phyloP scores from a whole-genome alignment of 2,113 vertebrate genomes.

The Chionomys nivalis region DNA sequence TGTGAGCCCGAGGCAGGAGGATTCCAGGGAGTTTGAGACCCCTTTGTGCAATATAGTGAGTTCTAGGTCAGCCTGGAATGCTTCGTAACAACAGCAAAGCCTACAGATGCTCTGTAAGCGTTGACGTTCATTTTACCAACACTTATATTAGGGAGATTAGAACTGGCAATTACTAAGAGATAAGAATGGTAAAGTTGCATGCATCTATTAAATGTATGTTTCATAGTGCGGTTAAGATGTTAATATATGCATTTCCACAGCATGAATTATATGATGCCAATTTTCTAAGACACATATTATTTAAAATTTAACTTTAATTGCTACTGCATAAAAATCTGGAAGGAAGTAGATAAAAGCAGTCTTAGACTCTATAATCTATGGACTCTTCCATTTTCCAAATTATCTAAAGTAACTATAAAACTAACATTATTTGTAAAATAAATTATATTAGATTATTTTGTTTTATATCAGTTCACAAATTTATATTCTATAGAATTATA shows the following conservation, averaged over 20 bases:
- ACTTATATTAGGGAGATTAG: not conserved
- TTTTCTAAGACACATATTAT: slow-evolving; percentile 34
- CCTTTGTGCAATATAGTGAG: not conserved
- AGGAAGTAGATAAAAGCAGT: slow-evolving; percentile 37
- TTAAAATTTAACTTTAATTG: slow-evolving; percentile 44
- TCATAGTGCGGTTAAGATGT: slow-evolving; percentile 24
- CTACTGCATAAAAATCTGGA: slow-evolving; percentile 17
- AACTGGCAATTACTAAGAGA: not conserved
- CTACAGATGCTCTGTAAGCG: not conserved
- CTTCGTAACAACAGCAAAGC: not conserved
- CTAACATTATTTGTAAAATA: slow-evolving; percentile 23
- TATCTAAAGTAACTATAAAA: slow-evolving; percentile 27
- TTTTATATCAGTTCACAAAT: slow-evolving; percentile 7
- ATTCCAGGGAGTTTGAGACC: not conserved
- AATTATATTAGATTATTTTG: not conserved
- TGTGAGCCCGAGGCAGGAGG: not conserved
- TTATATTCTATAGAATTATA: slow-evolving; percentile 1
- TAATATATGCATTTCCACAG: not conserved
- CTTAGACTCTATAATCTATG: not conserved
- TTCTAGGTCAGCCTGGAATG: not conserved
- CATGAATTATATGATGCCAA: not conserved
- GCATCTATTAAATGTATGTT: slow-evolving; percentile 2
- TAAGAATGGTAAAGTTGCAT: not conserved
- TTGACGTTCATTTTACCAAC: not conserved
- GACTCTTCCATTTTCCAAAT: slow-evolving; percentile 24